Evolutionary conservation across 2,797 vertebrate genomes (phyloP).

Genomic region (Fistularia tabacaria): DNA sequence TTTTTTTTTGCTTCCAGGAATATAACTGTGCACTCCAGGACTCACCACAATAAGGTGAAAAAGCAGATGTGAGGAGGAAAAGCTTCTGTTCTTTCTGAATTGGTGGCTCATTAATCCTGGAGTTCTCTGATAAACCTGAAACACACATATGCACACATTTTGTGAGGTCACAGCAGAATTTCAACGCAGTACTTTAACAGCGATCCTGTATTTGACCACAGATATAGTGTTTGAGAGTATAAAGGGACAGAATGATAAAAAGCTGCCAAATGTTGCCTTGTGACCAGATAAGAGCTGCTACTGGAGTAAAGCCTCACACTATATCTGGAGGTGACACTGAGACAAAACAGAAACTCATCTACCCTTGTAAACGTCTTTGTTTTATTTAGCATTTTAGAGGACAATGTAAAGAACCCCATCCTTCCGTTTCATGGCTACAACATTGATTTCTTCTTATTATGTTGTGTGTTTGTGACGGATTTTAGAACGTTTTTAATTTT

Average conservation of each 20-base stretch:
- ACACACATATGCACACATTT: constrained; percentile 28
- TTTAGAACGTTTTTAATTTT: too few relatives aligned
- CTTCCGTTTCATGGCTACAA: too few relatives aligned
- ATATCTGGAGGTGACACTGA: constrained; percentile 13
- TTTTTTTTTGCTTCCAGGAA: background rate
- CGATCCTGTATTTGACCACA: too few relatives aligned
- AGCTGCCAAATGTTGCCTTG: constrained; percentile 12
- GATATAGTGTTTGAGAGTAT: too few relatives aligned
- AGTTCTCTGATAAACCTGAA: constrained; percentile 80
- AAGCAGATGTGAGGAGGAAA: constrained; percentile 81
- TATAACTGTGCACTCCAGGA: constrained; percentile 6
- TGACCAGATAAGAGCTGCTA: constrained; percentile 8
- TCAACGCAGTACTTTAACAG: background rate
- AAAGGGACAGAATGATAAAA: constrained; percentile 18
- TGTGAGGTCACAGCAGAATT: background rate
- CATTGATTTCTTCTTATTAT: too few relatives aligned
- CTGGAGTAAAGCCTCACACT: background rate
- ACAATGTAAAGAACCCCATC: too few relatives aligned
- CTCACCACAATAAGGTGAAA: constrained; percentile 86
- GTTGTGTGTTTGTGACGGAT: too few relatives aligned
- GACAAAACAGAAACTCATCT: background rate
- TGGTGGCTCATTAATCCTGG: constrained; percentile 71
- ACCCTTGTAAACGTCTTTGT: too few relatives aligned
- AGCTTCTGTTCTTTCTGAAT: constrained; percentile 80
- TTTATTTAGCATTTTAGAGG: too few relatives aligned